Base-by-base conservation (phyloP, 2,888 invertebrate genomes). In the Philereme vetulata region DNA sequence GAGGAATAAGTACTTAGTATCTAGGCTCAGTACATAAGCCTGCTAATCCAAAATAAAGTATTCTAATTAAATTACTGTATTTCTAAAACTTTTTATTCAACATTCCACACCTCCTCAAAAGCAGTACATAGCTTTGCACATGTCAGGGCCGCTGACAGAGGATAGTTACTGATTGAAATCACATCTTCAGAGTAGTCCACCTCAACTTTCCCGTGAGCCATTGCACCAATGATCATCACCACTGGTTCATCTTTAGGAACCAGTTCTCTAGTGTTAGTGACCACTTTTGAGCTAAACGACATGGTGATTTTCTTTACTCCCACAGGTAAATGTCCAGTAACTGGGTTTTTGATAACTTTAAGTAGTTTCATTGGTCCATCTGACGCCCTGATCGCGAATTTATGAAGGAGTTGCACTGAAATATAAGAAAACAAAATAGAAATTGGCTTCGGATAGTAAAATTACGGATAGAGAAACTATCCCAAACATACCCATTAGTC, bases 321-420 rank as follows among this genome's bases (percentile, higher is more conserved):
- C 11, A 98, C 97, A 0, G 99, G 99, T 51, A 99, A 92, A 90
- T 99, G 98, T 80, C 97, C 95, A 5, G 96, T 96, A 0, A 99
- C 93, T 0, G 99, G 99, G 89, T 99, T 99, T 84, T 98, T 98
- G 51, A 99, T 98, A 4, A 98, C 98, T 93, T 98, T 98, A 69
- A 99, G 90, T 48, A 99, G 85, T 81, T 98, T 98, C 87, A 96
- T 95, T 0, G 97, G 95, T 0, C 97, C 96, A 80, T 98, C 97
- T 54, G 96, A 95, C 40, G 99, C 98, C 79, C 98, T 93, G 44
- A 99, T 97, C 55, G 96, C 95, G 82, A 98, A 96, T 84, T 98
- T 99, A 82, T 99, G 98, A 52, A 99, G 93, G 40, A 99, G 93
- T 93, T 99, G 99, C 52, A 99, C 99, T 98, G 89, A 67, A 60